These are phyloP conservation scores for Pseudomyrmex sp. DNA, from an alignment of 1,140 invertebrate genomes.

Conservation along the genomic window DNA sequence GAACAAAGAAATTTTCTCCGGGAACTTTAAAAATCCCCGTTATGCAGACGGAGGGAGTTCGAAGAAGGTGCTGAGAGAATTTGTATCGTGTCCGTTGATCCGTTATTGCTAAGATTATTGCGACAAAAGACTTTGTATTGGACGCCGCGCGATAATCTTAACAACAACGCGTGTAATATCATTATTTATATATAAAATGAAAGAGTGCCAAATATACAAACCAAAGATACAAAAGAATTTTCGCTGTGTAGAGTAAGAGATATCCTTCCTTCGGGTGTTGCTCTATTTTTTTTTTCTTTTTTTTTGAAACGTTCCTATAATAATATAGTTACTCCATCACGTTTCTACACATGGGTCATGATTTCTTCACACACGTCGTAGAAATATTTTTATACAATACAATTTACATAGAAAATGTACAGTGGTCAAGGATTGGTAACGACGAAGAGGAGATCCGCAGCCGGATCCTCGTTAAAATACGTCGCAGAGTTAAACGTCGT, in stretches of 20 bases:
- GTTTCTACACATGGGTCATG: conserved; percentile 58
- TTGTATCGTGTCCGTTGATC: too few species aligned
- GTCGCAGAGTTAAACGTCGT: conserved; percentile 83
- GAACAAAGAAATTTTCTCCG: too few species aligned
- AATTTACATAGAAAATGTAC: conserved; percentile 83
- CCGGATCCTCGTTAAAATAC: conserved; percentile 83
- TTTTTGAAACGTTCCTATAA: conserved; percentile 7
- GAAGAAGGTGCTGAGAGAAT: too few species aligned
- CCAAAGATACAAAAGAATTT: conserved; percentile 71
- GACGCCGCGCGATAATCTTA: too few species aligned
- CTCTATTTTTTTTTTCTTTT: too few species aligned
- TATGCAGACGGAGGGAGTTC: too few species aligned
- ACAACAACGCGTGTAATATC: neutral
- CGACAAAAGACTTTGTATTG: too few species aligned
- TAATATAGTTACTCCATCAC: conserved; percentile 59
- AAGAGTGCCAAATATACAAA: conserved; percentile 81
- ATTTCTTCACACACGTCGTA: conserved; percentile 64
- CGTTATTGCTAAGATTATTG: too few species aligned
- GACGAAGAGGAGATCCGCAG: conserved; percentile 82
- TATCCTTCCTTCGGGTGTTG: neutral
- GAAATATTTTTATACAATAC: conserved; percentile 80
- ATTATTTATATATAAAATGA: conserved; percentile 66
- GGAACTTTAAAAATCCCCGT: too few species aligned
- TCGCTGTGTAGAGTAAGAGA: conserved; percentile 4
- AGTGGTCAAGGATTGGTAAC: conserved; percentile 84